Conservation (phyloP, 2,888 invertebrate genomes). For the Deilephila porcellus region DNA sequence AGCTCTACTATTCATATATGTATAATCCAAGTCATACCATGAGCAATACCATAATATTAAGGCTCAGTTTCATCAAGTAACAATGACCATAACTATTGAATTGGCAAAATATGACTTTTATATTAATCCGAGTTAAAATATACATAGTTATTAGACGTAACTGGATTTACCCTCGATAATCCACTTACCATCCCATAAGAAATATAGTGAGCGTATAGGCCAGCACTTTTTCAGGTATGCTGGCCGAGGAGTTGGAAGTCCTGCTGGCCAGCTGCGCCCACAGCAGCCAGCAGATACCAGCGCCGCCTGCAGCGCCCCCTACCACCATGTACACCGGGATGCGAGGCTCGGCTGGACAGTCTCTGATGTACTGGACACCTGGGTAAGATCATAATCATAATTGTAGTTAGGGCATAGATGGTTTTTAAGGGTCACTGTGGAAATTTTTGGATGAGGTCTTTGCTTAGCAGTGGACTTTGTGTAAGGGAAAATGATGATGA, state of each 20-base stretch:
- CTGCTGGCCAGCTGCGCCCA: constrained; percentile 87
- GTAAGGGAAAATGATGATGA: too few relatives aligned
- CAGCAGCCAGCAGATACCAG: constrained; percentile 88
- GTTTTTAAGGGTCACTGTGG: too few relatives aligned
- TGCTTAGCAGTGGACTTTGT: too few relatives aligned
- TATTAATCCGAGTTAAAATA: neutral
- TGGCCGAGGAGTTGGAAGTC: constrained; percentile 82
- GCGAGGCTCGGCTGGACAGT: constrained; percentile 91
- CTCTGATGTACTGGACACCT: constrained; percentile 92
- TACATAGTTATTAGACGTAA: neutral
- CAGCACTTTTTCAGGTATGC: constrained; percentile 84
- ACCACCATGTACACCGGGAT: constrained; percentile 93
- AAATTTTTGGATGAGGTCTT: too few relatives aligned
- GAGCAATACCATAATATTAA: too few relatives aligned
- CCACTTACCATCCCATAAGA: constrained; percentile 86
- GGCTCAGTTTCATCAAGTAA: too few relatives aligned
- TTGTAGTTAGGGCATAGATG: too few relatives aligned
- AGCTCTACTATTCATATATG: too few relatives aligned
- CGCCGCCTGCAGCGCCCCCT: constrained; percentile 90
- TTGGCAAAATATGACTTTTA: too few relatives aligned
- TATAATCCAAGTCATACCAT: too few relatives aligned
- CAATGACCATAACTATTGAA: too few relatives aligned
- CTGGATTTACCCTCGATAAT: neutral
- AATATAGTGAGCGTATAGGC: constrained; percentile 89
- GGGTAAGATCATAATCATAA: constrained; percentile 37